phyloP scores from a whole-genome alignment of 2,888 invertebrate species.

The Leucoma salicis region DNA sequence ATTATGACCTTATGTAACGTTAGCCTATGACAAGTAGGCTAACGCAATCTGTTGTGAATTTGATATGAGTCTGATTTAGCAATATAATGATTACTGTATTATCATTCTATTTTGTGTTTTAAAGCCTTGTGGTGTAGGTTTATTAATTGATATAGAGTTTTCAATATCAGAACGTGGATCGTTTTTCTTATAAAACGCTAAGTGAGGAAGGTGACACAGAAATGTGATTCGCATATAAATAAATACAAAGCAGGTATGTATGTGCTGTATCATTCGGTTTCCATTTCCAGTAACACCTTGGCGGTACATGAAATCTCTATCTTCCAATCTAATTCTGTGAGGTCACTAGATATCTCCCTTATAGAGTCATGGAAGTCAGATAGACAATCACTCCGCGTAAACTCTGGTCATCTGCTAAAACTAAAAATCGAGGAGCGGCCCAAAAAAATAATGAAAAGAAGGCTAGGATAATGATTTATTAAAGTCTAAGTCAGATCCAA shows the following conservation, averaged over 20 bases:
- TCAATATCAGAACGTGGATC: constrained; percentile 9
- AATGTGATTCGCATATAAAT: neutral
- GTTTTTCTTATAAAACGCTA: constrained; percentile 13
- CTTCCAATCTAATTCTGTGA: too few species aligned
- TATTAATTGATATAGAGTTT: neutral
- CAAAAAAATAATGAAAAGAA: too few species aligned
- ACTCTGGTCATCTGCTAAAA: too few species aligned
- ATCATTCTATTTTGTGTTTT: constrained; percentile 9
- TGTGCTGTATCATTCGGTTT: too few species aligned
- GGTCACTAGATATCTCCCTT: too few species aligned
- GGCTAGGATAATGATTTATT: too few species aligned
- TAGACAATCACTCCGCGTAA: too few species aligned
- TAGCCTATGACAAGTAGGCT: constrained; percentile 23
- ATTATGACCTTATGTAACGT: constrained; percentile 44
- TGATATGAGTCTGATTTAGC: constrained; percentile 27
- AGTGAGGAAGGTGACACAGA: neutral
- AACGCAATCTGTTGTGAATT: constrained; percentile 27
- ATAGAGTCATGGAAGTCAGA: too few species aligned
- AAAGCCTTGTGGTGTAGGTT: neutral
- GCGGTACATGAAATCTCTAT: too few species aligned
- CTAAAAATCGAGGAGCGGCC: too few species aligned
- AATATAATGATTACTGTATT: constrained; percentile 9
- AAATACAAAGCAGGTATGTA: neutral
- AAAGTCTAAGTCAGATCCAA: too few species aligned
- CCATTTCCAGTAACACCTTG: too few species aligned